A percentile compares a stretch with the other conserved stretches of the same genome.
These are phyloP conservation scores for Aphelenchoides avenae DNA, from an alignment of 1,140 invertebrate species.

Conservation along the genomic window DNA sequence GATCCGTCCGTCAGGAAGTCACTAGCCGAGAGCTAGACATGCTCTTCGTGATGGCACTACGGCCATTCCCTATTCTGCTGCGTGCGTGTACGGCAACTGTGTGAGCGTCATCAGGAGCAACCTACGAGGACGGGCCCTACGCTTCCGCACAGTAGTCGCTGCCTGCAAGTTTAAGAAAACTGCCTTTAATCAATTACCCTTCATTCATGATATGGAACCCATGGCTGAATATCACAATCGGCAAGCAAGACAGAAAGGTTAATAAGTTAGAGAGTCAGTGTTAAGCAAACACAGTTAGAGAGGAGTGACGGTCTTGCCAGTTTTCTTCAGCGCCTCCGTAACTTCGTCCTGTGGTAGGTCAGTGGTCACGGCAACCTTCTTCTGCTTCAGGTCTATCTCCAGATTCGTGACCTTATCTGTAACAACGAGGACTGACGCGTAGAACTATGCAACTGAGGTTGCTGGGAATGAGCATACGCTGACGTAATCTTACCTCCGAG, in stretches of 20 bases:
- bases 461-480: background rate
- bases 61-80: too few relatives aligned
- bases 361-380: conserved; percentile 35
- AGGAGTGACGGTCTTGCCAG: conserved; percentile 30
- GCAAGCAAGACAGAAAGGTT: conserved; percentile 13
- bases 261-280: conserved; percentile 23
- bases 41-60: too few relatives aligned
- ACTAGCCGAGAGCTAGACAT: too few relatives aligned
- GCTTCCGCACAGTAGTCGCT: too few relatives aligned
- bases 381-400: conserved; percentile 27
- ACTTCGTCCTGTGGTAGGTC: conserved; percentile 30
- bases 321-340: conserved; percentile 32
- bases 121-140: too few relatives aligned
- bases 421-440: background rate
- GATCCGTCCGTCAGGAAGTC: too few relatives aligned
- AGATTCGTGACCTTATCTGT: conserved; percentile 40
- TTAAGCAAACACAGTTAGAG: background rate
- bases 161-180: too few relatives aligned
- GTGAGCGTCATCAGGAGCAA: too few relatives aligned
- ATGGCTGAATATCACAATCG: too few relatives aligned
- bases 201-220: too few relatives aligned
- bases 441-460: background rate
- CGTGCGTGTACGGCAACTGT: too few relatives aligned
- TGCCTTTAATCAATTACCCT: too few relatives aligned
- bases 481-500: conserved; percentile 34